Evolutionary conservation across 1,140 invertebrate genomes (phyloP).

Genomic region (Cyphomyrmex costatus): DNA sequence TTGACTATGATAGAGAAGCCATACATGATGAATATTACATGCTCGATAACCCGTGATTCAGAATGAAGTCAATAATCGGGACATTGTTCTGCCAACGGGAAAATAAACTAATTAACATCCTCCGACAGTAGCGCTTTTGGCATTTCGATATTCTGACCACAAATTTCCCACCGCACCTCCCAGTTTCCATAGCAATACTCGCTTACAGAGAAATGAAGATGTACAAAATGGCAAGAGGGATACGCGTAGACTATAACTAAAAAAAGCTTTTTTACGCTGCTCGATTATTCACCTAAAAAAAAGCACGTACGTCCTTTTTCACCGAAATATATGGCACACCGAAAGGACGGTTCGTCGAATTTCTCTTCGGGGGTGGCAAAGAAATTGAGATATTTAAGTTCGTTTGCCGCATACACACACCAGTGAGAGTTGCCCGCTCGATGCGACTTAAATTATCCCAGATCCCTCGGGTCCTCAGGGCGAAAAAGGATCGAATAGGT

Average conservation of each 20-base stretch:
- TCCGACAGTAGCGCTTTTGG: neutral
- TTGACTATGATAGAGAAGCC: slow-evolving; percentile 28
- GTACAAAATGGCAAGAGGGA: neutral
- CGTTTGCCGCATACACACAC: slow-evolving; percentile 1
- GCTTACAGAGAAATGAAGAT: neutral
- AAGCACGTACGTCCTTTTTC: neutral
- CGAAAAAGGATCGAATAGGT: slow-evolving; percentile 58
- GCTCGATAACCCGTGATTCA: slow-evolving; percentile 25
- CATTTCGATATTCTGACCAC: slow-evolving; percentile 20
- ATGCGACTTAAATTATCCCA: slow-evolving; percentile 61
- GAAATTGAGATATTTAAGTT: slow-evolving; percentile 64
- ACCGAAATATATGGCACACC: neutral
- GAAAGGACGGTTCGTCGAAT: slow-evolving; percentile 22
- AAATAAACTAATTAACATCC: slow-evolving; percentile 70
- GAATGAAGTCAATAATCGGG: slow-evolving; percentile 39
- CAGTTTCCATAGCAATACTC: neutral
- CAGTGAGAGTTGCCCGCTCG: neutral
- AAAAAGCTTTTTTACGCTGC: neutral
- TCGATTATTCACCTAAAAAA: slow-evolving; percentile 44
- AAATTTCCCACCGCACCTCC: neutral
- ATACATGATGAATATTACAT: slow-evolving; percentile 2
- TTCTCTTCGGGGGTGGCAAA: slow-evolving; percentile 37
- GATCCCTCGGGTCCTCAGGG: slow-evolving; percentile 14
- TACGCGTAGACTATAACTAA: neutral
- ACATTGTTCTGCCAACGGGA: neutral